Evolutionary conservation across 1,140 invertebrate genomes (phyloP).

Genomic region (Psilanteris sp.): DNA sequence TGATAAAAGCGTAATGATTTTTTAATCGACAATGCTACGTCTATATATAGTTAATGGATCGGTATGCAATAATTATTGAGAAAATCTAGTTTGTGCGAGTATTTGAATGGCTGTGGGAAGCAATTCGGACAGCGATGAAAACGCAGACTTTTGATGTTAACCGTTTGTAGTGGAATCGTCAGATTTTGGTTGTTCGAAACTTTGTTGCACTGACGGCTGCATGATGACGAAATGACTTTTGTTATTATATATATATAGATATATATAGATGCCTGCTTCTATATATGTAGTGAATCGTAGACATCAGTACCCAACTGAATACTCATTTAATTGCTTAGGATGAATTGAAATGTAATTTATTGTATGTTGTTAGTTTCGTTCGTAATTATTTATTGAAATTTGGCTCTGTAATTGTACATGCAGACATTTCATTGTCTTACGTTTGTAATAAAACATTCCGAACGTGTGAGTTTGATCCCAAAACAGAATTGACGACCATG

Average conservation of each 20-base stretch:
- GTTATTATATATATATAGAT: constrained; percentile 45
- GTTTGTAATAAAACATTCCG: constrained; percentile 70
- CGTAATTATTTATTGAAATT: constrained; percentile 64
- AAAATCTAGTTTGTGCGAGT: constrained; percentile 4
- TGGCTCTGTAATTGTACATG: constrained; percentile 43
- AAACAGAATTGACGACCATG: constrained; percentile 65
- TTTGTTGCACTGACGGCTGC: constrained; percentile 50
- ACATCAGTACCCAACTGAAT: constrained; percentile 66
- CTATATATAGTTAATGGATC: too few relatives aligned
- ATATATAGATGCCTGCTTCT: constrained; percentile 26
- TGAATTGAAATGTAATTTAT: constrained; percentile 60
- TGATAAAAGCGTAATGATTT: not conserved
- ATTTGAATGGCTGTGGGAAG: constrained; percentile 29
- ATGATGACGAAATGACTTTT: constrained; percentile 44
- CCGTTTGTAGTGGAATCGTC: constrained; percentile 47
- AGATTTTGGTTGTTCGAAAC: constrained; percentile 23
- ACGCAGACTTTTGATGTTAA: too few relatives aligned
- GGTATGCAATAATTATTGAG: too few relatives aligned
- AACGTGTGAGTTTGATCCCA: constrained; percentile 66
- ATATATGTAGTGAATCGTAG: too few relatives aligned
- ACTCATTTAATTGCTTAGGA: constrained; percentile 59
- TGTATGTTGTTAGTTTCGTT: constrained; percentile 60
- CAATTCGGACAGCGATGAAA: constrained; percentile 22
- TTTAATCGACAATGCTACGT: not conserved
- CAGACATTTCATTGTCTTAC: constrained; percentile 53